Evolutionary conservation across 2,888 invertebrate genomes (phyloP), one percentile per base, ranked within the genome.

Genomic region (Uropetala carovei): DNA sequence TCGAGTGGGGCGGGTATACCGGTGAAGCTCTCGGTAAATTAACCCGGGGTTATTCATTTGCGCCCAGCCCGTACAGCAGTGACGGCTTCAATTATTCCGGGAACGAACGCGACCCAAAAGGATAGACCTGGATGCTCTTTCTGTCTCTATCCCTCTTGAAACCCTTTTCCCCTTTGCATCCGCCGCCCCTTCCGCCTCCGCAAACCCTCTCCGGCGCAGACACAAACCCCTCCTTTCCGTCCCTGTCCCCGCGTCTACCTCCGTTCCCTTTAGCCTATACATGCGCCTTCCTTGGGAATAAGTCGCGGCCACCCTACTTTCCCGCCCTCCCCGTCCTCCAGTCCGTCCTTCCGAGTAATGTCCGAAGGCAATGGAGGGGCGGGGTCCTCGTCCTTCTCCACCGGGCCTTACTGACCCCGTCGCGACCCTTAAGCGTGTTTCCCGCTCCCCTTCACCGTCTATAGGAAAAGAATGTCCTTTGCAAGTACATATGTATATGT

Each of bases 61-160:
- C 57, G 85, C 85, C 22, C 14, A 22, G 85, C 22, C 85, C 85
- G 85, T 85, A 58, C 56, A 58, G 58, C 85, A 58, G 85, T 85
- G 85, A 85, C 85, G 85, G 85, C 85, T 85, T 85, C 85, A 85
- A 85, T 85, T 85, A 85, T 85, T 58, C 85, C 85, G 85, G 58
- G n/a, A 58, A 22, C 85, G 85, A 22, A 58, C 57, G 58, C 75
- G 75, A 75, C 75, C 27, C 27, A 75, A 75, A 75, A 75, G 75
- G 22, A 13, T 75, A 75, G 22, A 13, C 75, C 75, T n/a, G 64
- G 18, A 22, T 22, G 22, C 75, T 27, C 27, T 75, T 27, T 27
- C 13, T 27, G 75, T 27, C 75, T 27, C 75, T 75, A n/a, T 75
- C 27, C 22, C 75, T 75, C 75, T 75, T 22, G 75, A 8, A 75